Base-by-base conservation (phyloP, 2,113 vertebrate genomes). In the Mugil cephalus region DNA sequence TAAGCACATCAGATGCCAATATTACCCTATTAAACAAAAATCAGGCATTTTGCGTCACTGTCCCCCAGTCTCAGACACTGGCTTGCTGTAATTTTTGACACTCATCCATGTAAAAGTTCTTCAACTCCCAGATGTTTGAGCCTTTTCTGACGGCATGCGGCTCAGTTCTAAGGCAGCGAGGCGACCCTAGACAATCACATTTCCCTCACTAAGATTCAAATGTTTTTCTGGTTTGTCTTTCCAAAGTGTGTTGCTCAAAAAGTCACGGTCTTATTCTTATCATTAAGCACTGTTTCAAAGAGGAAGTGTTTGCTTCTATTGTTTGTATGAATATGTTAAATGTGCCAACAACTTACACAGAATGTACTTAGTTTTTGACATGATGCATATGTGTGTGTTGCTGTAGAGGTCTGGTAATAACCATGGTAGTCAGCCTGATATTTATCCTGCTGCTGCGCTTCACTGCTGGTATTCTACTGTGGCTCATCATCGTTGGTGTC, bases 401-500 rank as follows among this genome's bases (percentile, higher is more conserved):
- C 85, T 86, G 42, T 80, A 99, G 97, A 24, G 96, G 94, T 34
- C 90, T 99, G 83, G 93, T 94, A 54, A 92, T 97, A 18, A 95
- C 97, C n/a, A 98, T 99, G 96, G 13, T 95, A 63, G 89, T 98
- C 77, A 99, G 98, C 69, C 94, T 98, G 84, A 53, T 94, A 15
- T 98, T 99, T 84, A 94, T 99, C 84, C 87, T 98, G 30, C 92
- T 99, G 36, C 58, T 99, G 88, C 95, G 95, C 53, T 97, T 93
- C 92, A 96, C 90, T 2, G 97, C 96, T 14, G 95, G 95, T n/a
- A 89, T 95, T 42, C 93, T 99, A 12, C 94, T 99, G 89, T 99
- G 96, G 96, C 75, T 97, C 88, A 94, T 97, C 82, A 94, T 96
- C 74, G 86, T 95, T 12, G 95, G 95, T 46, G 94, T 97, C 55